Base-by-base conservation (phyloP, 2,888 invertebrate species). In the Anorthoa munda region DNA sequence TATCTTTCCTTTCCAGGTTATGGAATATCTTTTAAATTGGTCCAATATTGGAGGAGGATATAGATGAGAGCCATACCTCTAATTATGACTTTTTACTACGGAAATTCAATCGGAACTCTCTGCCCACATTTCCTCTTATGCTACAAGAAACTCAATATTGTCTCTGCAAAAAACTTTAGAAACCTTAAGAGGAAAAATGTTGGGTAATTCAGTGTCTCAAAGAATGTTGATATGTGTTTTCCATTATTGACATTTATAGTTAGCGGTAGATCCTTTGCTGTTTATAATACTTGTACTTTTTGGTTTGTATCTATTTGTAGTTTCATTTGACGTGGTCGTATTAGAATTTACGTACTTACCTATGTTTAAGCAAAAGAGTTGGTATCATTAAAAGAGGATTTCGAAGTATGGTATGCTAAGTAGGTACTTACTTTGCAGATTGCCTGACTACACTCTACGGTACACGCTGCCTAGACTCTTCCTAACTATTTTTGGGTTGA, bases 161-260 rank as follows among this genome's bases (percentile, higher is more conserved):
- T 4, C 55, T 55, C 12, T 13, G 23, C 53, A 13, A 55, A 9
- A 55, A 26, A 9, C 15, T 45, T 15, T 3, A 51, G 7, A 45
- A 17, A 13, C 18, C 4, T 17, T 63, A 76, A 15, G 13, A 68
- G 48, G 59, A 60, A 55, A 48, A 60, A 21, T 55, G 45, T 68
- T 77, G 9, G 13, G 0, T 12, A n/a, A 51, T 7, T 31, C 2
- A 69, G 21, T 56, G 1, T 13, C 1, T 48, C 48, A 59, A 77
- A 68, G 55, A 63, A 46, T 46, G 13, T 23, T 4, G 4, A 1
- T 15, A 17, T 23, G 50, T 48, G 4, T 79, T 71, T 58, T 15
- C 51, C 72, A 21, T 46, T 76, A 39, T 79, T 72, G 51, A 79
- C 72, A 18, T 18, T 51, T 21, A 2, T 11, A 59, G 4, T 76